phyloP scores from a whole-genome alignment of 2,888 invertebrate species.

The Petrolisthes cinctipes region DNA sequence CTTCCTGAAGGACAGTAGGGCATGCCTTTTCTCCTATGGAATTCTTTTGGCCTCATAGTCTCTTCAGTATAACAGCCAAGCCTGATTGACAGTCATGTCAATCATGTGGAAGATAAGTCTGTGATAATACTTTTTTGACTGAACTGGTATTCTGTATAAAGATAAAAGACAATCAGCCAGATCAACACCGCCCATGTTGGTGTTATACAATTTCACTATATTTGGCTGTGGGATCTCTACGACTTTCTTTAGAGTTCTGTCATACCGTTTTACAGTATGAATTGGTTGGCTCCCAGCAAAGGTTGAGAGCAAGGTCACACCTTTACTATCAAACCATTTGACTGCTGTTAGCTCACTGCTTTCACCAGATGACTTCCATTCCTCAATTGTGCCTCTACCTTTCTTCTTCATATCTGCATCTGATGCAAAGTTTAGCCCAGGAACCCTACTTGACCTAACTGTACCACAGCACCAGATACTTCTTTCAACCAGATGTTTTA shows the following conservation, averaged over 20 bases:
- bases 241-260: slow-evolving; percentile 24
- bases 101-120: slow-evolving; percentile 29
- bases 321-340: slow-evolving; percentile 66
- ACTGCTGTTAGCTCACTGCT: slow-evolving; percentile 38
- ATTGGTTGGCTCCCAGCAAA: slow-evolving; percentile 66
- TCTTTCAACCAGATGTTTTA: slow-evolving; percentile 60
- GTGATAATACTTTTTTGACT: slow-evolving; percentile 66
- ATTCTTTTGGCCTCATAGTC: not conserved
- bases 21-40: not conserved
- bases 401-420: slow-evolving; percentile 65
- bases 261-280: slow-evolving; percentile 66
- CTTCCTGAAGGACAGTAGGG: slow-evolving; percentile 14
- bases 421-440: slow-evolving; percentile 50
- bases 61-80: slow-evolving; percentile 27
- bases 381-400: slow-evolving; percentile 67
- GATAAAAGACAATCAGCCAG: slow-evolving; percentile 68
- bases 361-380: slow-evolving; percentile 54
- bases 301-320: slow-evolving; percentile 66
- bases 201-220: no score
- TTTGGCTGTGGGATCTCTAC: slow-evolving; percentile 37
- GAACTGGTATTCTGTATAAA: slow-evolving; percentile 67
- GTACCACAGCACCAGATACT: slow-evolving; percentile 66
- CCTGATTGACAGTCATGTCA: slow-evolving; percentile 27
- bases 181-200: slow-evolving; percentile 68
- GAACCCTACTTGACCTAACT: slow-evolving; percentile 52